Percentiles rank a stretch among this genome's conserved stretches.
These are phyloP conservation scores for Agrilus cyanescens DNA, from an alignment of 2,888 invertebrate species.

Conservation along the genomic window DNA sequence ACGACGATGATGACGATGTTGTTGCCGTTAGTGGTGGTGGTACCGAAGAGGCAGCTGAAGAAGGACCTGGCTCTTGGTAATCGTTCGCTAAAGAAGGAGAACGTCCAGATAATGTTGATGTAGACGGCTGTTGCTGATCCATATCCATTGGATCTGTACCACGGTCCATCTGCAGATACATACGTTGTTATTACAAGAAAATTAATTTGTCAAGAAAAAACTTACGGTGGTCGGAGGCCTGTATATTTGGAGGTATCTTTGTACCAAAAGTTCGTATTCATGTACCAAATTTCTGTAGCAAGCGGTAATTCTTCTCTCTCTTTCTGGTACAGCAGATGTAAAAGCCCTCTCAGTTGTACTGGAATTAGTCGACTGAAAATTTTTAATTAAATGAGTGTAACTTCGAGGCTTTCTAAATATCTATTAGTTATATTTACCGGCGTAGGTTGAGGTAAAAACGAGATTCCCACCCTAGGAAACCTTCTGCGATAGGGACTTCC, in stretches of 20 bases:
- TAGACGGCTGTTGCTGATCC: conserved; percentile 26
- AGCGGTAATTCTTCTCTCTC: conserved; percentile 37
- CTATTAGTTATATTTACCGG: background rate
- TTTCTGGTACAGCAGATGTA: conserved; percentile 32
- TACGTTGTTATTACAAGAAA: background rate
- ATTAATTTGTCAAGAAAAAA: conserved; percentile 4
- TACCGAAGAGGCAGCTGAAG: background rate
- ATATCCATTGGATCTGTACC: conserved; percentile 61
- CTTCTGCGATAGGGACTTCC: conserved; percentile 27
- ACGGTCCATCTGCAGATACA: conserved; percentile 45
- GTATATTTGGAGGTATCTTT: conserved; percentile 38
- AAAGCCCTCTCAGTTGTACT: conserved; percentile 17
- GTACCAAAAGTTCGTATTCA: conserved; percentile 40
- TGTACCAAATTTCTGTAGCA: conserved; percentile 39
- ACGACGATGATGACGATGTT: background rate
- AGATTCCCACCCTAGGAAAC: conserved; percentile 1
- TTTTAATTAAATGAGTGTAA: background rate
- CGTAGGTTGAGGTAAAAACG: background rate
- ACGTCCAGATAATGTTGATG: conserved; percentile 30
- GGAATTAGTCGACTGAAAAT: conserved; percentile 2
- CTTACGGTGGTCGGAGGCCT: conserved; percentile 36
- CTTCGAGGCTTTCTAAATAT: too few relatives aligned
- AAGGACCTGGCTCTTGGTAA: conserved; percentile 2
- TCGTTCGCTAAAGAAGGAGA: conserved; percentile 20
- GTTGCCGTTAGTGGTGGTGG: background rate